Conservation (phyloP, 2,113 vertebrate genomes). For the Megaptera novaeangliae region DNA sequence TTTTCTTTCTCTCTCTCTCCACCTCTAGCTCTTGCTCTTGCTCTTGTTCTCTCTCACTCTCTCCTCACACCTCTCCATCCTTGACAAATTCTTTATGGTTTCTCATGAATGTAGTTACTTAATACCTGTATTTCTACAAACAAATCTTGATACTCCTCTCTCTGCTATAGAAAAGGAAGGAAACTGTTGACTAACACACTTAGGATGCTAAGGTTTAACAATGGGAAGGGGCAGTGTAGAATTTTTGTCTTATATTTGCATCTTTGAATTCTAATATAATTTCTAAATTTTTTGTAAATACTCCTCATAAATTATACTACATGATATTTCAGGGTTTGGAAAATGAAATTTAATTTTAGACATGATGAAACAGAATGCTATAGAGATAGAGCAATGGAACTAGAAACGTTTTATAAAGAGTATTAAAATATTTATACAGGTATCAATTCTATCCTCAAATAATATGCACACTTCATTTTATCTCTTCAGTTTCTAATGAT, state of each 20-base stretch:
- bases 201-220: neutral
- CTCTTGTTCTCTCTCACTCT: neutral
- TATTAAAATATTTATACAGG: conserved; percentile 3
- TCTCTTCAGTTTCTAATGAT: neutral
- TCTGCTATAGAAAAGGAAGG: neutral
- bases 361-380: neutral
- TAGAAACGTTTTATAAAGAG: neutral
- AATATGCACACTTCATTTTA: neutral
- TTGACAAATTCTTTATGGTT: neutral
- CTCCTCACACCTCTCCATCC: neutral
- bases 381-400: neutral
- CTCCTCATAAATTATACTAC: neutral
- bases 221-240: neutral
- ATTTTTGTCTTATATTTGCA: neutral
- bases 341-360: conserved; percentile 16
- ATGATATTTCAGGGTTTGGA: neutral
- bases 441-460: neutral
- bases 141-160: neutral
- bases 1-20: neutral
- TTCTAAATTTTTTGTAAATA: neutral
- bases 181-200: neutral
- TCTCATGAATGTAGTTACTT: neutral
- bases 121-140: neutral
- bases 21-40: neutral
- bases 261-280: neutral